A percentile compares a stretch with the other conserved stretches of the same genome.
Evolutionary conservation across 2,888 invertebrate species (phyloP).

Genomic region (Chaetogeoica ovagalla): DNA sequence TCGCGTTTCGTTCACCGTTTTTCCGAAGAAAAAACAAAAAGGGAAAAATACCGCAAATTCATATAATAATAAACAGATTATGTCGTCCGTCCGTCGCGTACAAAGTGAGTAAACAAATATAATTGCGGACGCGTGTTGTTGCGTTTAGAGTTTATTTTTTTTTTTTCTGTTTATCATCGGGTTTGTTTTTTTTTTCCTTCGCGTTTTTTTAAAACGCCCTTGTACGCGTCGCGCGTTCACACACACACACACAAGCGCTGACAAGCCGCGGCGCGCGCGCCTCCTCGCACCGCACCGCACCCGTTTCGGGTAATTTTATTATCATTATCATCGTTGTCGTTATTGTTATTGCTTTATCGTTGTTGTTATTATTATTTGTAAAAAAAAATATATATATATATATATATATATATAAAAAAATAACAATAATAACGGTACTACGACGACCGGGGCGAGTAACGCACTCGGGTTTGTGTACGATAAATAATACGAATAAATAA

Average conservation of each 20-base stretch:
- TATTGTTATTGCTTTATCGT: no score
- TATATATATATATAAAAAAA: no score
- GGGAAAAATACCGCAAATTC: neutral
- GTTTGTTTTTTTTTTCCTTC: neutral
- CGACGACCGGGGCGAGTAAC: no score
- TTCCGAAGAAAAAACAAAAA: neutral
- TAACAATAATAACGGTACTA: no score
- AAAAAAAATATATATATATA: no score
- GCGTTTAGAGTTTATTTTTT: neutral
- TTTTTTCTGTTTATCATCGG: neutral
- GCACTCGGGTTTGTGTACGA: no score
- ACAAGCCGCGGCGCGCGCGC: neutral
- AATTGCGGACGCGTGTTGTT: no score
- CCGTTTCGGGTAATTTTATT: neutral
- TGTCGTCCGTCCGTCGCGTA: no score
- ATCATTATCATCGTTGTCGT: neutral
- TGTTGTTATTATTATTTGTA: no score
- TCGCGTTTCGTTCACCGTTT: slow-evolving; percentile 20
- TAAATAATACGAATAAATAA: no score
- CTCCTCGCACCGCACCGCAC: neutral
- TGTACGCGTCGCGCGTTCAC: neutral
- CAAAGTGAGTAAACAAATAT: neutral
- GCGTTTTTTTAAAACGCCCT: slow-evolving; percentile 15
- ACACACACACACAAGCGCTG: neutral
- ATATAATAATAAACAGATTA: no score